phyloP scores from a whole-genome alignment of 2,113 vertebrate genomes.

The Passer domesticus region DNA sequence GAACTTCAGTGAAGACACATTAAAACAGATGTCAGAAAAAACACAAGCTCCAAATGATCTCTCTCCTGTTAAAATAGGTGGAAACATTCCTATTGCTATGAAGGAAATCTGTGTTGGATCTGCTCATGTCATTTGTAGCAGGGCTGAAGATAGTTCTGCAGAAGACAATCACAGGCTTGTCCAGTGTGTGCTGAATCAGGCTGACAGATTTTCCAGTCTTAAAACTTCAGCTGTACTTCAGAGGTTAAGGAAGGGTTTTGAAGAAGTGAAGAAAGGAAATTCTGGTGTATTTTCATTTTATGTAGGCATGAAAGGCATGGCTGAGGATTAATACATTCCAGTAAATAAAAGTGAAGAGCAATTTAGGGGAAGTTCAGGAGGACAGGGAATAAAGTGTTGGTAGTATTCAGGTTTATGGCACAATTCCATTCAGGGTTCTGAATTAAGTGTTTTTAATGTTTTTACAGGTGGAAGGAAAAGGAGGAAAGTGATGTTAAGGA shows the following conservation, averaged over 20 bases:
- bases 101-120: neutral
- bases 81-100: neutral
- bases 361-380: neutral
- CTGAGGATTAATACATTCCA: neutral
- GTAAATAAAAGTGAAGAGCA: neutral
- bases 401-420: neutral
- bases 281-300: neutral
- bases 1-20: neutral
- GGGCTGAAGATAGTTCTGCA: neutral
- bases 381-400: neutral
- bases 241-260: neutral
- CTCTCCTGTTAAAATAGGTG: neutral
- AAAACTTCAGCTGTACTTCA: neutral
- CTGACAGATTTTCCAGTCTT: neutral
- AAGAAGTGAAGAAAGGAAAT: neutral
- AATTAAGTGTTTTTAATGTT: neutral
- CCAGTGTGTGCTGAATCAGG: neutral
- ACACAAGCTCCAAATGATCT: neutral
- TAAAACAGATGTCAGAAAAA: neutral
- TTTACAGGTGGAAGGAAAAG: neutral
- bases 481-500: neutral
- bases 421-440: neutral
- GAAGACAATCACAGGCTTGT: neutral
- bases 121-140: neutral
- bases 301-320: neutral